Evolutionary conservation across 2,888 invertebrate species (phyloP), one percentile per base, ranked within the genome.

Genomic region (Scaptomyza parva): DNA sequence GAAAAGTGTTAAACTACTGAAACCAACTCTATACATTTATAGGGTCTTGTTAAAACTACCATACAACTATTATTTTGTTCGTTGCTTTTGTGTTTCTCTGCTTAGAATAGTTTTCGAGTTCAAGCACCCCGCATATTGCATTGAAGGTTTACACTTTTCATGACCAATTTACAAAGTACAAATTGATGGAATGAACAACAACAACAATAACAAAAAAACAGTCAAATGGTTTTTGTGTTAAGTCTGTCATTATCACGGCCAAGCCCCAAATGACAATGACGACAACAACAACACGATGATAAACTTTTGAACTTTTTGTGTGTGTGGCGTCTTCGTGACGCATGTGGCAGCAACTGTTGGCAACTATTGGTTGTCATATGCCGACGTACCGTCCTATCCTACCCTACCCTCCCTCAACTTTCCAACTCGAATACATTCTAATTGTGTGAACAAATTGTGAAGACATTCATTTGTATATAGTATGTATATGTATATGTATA

Each of bases 201-300:
- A n/a, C n/a, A 5, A 4, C 2, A 26, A 8, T 0, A 8, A 26
- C 7, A 8, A 26, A 24, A 24, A 6, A 12, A 5, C 30, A 30
- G 5, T n/a, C 35, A 3, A 33, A 1, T 2, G 6, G 28, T 30
- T 12, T 14, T 14, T 9, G 28, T 14, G 28, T 17, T 30, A 62
- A 35, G 44, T 47, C 54, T 45, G 64, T 78, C 85, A 84, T 86
- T 86, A 84, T 88, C 88, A 84, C 59, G 88, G 88, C 72, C 84
- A 86, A 78, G 73, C 69, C 76, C 64, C 59, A 77, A 75, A 71
- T 54, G 54, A 45, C 75, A 39, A 66, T 51, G 54, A 61, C 64
- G 52, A 44, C 72, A 44, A 40, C 52, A 55, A 59, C 62, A 65
- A n/a, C n/a, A n/a, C n/a, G n/a, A n/a, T 76, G 84, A 84, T 84